Base-by-base conservation (phyloP, 2,888 invertebrate species). In the Zygothrica quintamaculata region DNA sequence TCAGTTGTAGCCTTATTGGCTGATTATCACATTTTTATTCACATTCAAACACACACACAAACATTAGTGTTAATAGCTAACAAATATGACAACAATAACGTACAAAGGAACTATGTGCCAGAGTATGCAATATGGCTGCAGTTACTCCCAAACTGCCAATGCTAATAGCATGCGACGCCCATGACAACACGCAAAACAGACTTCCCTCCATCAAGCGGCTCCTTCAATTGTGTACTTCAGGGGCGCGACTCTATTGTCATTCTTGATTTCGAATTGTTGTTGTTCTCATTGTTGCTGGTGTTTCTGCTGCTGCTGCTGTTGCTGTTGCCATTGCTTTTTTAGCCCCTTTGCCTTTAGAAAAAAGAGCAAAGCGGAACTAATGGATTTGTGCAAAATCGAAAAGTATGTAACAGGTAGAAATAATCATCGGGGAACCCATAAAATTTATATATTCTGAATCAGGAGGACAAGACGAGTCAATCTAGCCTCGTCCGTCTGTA, bases 31-130 rank as follows among this genome's bases (percentile, higher is more conserved):
- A 58, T 58, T 56, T 31, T n/a, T 3, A 39, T 6, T 13, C 9
- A 53, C 22, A 53, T 29, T 29, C 46, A 40, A 48, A 57, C 31
- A 66, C 44, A 34, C 34, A 40, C 42, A 16, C 44, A 18, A 37
- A 37, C 26, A 65, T 78, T 73, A 68, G 65, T 77, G 59, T 73
- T 77, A 81, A 80, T 84, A 57, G 81, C 84, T 50, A 75, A 77
- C 84, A 77, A 84, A 84, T 80, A 81, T 68, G 81, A 40, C 65
- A 82, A 79, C 61, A 65, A 79, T 79, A 79, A 76, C 67, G 74
- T 47, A 36, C 55, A 58, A n/a, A n/a, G n/a, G 53, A 37, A 37
- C n/a, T 22, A 51, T 4, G n/a, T 42, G 12, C 9, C 8, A 48
- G 48, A 5, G 15, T 4, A 18, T 0, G 2, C 22, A 9, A 25